A percentile compares a stretch with the other conserved stretches of the same genome.
These are phyloP conservation scores for Botia kubotai DNA, from an alignment of 2,797 vertebrate species.

Conservation along the genomic window DNA sequence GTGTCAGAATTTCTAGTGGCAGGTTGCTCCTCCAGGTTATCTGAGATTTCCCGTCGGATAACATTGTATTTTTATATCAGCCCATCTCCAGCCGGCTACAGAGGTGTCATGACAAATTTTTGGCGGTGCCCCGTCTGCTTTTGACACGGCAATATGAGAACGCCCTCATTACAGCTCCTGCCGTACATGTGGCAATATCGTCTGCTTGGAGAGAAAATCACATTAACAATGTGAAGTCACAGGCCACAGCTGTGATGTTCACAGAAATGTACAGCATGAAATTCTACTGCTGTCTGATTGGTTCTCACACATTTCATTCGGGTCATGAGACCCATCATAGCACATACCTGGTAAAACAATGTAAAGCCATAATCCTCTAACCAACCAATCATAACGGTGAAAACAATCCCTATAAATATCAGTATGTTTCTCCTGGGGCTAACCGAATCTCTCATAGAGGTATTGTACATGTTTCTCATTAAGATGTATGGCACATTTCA, in stretches of 20 bases:
- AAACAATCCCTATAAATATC: constrained; percentile 4
- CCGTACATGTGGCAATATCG: constrained; percentile 68
- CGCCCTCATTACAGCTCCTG: constrained; percentile 67
- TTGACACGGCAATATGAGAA: constrained; percentile 71
- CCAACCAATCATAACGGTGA: neutral
- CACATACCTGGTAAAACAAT: neutral
- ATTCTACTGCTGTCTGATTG: constrained; percentile 61
- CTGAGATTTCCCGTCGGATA: constrained; percentile 28
- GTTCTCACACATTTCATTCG: constrained; percentile 61
- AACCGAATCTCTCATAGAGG: neutral
- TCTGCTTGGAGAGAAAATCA: constrained; percentile 64
- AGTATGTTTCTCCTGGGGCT: constrained; percentile 1
- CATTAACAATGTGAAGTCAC: constrained; percentile 68
- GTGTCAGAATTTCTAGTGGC: neutral
- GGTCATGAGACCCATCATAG: constrained; percentile 55
- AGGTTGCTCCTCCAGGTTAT: neutral
- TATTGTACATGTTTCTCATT: constrained; percentile 9
- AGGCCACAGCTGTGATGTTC: constrained; percentile 68
- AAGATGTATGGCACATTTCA: constrained; percentile 33
- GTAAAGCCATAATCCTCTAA: constrained; percentile 7
- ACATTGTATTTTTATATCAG: constrained; percentile 34
- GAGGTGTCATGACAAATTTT: constrained; percentile 67
- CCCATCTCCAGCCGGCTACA: neutral
- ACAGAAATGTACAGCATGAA: constrained; percentile 67
- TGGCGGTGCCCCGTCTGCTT: constrained; percentile 65